phyloP scores from a whole-genome alignment of 2,797 vertebrate species.

The Chelon labrosus region DNA sequence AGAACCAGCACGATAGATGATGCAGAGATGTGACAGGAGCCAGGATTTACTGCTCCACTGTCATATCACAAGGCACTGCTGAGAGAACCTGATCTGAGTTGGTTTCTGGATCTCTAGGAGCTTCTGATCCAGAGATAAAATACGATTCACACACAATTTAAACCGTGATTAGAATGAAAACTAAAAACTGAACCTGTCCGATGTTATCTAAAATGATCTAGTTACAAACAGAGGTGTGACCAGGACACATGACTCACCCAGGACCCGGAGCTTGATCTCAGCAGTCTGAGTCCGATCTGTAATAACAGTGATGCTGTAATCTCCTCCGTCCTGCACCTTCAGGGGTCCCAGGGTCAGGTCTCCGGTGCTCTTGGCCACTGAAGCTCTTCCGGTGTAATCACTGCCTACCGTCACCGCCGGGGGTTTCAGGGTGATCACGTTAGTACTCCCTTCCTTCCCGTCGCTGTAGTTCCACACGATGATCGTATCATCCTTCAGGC shows the following conservation, averaged over 20 bases:
- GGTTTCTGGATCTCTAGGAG: no score
- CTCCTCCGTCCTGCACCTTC: slow-evolving; percentile 32
- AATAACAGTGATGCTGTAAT: background rate
- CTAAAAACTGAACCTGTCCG: no score
- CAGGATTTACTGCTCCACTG: no score
- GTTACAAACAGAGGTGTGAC: no score
- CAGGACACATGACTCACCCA: slow-evolving; percentile 58
- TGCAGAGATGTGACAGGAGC: no score
- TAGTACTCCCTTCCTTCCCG: accelerated
- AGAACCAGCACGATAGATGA: no score
- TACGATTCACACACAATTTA: no score
- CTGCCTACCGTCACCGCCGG: accelerated
- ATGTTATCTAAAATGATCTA: no score
- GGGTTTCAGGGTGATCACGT: accelerated
- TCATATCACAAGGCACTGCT: no score
- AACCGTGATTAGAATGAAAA: no score
- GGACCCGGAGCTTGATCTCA: slow-evolving; percentile 29
- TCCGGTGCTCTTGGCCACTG: accelerated
- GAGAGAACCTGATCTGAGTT: no score
- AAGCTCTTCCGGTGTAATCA: accelerated
- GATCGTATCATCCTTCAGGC: accelerated
- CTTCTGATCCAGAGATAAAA: no score
- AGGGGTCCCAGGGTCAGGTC: slow-evolving; percentile 6
- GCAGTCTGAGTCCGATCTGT: accelerated
- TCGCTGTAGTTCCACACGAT: slow-evolving; percentile 48